Evolutionary conservation across 2,888 invertebrate species (phyloP).

Genomic region (Philaethria dido): DNA sequence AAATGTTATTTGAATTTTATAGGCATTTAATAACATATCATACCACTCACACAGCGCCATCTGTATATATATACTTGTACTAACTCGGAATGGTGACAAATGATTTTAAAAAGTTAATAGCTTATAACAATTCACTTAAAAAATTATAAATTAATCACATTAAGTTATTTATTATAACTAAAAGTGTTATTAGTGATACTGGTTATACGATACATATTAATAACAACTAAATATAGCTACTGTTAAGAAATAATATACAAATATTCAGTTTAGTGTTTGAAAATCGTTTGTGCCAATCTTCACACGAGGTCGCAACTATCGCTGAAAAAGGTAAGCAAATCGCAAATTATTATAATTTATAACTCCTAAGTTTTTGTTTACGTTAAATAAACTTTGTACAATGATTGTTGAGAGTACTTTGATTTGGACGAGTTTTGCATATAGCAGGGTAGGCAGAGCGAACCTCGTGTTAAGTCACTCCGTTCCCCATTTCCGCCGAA

Average conservation of each 20-base stretch:
- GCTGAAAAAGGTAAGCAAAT: conserved; percentile 2
- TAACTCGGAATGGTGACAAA: neutral
- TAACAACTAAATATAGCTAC: too few species aligned
- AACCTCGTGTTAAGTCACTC: too few species aligned
- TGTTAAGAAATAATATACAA: too few species aligned
- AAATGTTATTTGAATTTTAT: neutral
- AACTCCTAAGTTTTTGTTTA: neutral
- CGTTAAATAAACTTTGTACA: neutral
- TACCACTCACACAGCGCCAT: neutral
- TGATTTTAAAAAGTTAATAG: neutral
- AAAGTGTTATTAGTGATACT: neutral
- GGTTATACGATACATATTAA: neutral
- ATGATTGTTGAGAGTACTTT: neutral
- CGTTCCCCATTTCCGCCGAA: too few species aligned
- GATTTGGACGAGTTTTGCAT: neutral
- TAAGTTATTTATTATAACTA: neutral
- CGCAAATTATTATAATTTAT: neutral
- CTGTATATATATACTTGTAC: neutral
- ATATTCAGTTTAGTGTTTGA: neutral
- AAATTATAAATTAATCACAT: neutral
- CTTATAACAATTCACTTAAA: neutral
- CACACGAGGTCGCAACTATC: conserved; percentile 7
- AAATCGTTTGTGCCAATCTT: neutral
- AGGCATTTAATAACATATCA: neutral
- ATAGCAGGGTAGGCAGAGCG: too few species aligned